A percentile compares a stretch with the other conserved stretches of the same genome.
Conservation (phyloP, 2,888 invertebrate genomes). For the Cantharis nigra region DNA sequence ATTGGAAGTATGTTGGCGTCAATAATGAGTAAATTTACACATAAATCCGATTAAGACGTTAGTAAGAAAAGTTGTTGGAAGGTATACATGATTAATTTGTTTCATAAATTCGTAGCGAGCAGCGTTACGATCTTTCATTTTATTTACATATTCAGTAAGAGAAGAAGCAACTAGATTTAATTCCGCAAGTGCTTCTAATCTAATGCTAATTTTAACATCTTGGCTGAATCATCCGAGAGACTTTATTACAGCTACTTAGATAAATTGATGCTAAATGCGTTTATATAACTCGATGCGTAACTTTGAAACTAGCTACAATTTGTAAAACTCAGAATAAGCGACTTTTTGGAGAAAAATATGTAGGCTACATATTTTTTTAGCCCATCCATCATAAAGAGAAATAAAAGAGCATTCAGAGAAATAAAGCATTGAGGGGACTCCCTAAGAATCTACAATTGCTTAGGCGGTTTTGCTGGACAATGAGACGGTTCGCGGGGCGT, state of each 20-base stretch:
- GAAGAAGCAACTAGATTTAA: constrained; percentile 23
- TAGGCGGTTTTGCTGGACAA: constrained; percentile 39
- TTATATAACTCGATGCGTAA: constrained; percentile 42
- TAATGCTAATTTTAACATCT: constrained; percentile 42
- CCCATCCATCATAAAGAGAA: constrained; percentile 21
- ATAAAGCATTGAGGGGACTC: constrained; percentile 9
- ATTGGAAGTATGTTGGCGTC: neutral
- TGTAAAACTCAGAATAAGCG: constrained; percentile 35
- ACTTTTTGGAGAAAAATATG: constrained; percentile 35
- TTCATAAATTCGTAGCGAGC: constrained; percentile 3
- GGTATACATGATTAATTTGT: neutral
- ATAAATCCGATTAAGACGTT: constrained; percentile 7
- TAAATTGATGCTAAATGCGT: constrained; percentile 51
- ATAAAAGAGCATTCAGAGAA: constrained; percentile 17
- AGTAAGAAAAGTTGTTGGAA: neutral
- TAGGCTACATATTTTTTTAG: constrained; percentile 27
- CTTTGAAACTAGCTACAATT: constrained; percentile 47
- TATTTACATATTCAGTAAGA: constrained; percentile 7
- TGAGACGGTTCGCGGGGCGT: constrained; percentile 43
- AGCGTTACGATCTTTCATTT: constrained; percentile 9
- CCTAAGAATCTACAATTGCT: constrained; percentile 36
- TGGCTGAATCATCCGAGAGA: constrained; percentile 46
- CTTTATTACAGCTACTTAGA: constrained; percentile 52
- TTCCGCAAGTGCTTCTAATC: constrained; percentile 35
- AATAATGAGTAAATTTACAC: neutral